Percentiles rank a stretch among this genome's conserved stretches.
phyloP scores from a whole-genome alignment of 1,140 invertebrate genomes.

The Megalopta genalis region DNA sequence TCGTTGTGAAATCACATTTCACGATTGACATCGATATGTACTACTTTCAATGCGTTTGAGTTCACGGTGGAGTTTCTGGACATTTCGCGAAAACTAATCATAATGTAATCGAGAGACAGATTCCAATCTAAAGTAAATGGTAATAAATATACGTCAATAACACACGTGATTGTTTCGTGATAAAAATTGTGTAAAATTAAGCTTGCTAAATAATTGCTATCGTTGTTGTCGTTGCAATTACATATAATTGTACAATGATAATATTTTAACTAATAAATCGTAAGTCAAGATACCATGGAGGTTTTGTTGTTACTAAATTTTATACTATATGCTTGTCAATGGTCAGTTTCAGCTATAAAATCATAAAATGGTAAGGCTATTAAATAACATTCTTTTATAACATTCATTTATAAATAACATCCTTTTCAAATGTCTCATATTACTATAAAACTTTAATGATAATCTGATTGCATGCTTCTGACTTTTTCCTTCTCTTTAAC shows the following conservation, averaged over 20 bases:
- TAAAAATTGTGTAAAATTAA: background rate
- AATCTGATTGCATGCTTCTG: background rate
- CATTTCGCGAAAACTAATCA: constrained; percentile 22
- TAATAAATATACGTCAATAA: constrained; percentile 5
- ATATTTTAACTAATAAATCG: constrained; percentile 49
- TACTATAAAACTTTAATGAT: background rate
- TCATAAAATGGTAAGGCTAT: constrained; percentile 63
- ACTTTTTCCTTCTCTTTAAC: background rate
- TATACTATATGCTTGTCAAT: constrained; percentile 57
- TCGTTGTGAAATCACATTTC: no score
- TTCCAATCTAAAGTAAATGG: background rate
- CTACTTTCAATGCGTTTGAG: constrained; percentile 22
- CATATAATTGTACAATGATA: constrained; percentile 28
- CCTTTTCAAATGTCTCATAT: background rate
- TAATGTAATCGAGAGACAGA: constrained; percentile 11
- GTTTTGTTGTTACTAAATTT: constrained; percentile 51
- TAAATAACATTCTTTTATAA: background rate
- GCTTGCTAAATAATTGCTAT: background rate
- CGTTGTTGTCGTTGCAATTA: background rate
- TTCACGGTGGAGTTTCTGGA: background rate
- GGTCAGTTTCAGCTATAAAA: constrained; percentile 50
- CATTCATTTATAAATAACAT: background rate
- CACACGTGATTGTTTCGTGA: constrained; percentile 1
- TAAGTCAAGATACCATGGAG: constrained; percentile 58
- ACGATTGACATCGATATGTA: background rate